Conservation (phyloP, 2,888 invertebrate species). For the Deilephila elpenor region DNA sequence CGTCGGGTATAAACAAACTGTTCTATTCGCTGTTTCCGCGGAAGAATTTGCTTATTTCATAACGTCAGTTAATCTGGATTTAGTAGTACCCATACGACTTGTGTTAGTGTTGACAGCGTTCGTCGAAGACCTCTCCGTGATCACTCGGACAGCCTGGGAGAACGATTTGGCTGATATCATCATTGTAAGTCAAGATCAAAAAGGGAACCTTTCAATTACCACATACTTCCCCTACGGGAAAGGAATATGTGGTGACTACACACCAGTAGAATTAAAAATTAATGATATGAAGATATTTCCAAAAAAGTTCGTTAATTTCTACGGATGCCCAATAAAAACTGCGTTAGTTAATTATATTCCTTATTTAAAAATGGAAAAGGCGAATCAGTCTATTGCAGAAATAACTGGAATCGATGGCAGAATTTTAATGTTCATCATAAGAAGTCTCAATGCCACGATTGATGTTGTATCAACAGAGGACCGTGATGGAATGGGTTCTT, state of each 20-base stretch:
- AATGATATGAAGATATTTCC: constrained; percentile 49
- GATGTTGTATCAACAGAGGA: constrained; percentile 43
- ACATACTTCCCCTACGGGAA: constrained; percentile 61
- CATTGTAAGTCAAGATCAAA: constrained; percentile 45
- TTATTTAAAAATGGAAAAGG: constrained; percentile 42
- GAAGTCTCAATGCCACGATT: constrained; percentile 56
- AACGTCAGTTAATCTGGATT: constrained; percentile 44
- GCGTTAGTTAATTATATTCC: constrained; percentile 49
- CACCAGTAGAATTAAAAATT: constrained; percentile 47
- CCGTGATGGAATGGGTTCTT: constrained; percentile 45
- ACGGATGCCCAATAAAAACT: constrained; percentile 58
- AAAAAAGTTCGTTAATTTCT: constrained; percentile 60
- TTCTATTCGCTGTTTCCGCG: constrained; percentile 52
- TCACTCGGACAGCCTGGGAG: constrained; percentile 55
- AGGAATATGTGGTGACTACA: constrained; percentile 53
- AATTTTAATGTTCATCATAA: constrained; percentile 46
- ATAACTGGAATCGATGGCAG: constrained; percentile 57
- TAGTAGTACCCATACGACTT: constrained; percentile 50
- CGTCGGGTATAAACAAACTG: constrained; percentile 52
- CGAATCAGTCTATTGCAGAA: constrained; percentile 46
- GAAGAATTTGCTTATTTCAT: constrained; percentile 54
- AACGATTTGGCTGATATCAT: constrained; percentile 61
- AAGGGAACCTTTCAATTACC: constrained; percentile 44
- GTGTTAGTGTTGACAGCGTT: constrained; percentile 52
- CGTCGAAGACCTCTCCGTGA: constrained; percentile 40